These are phyloP conservation scores for Eupithecia insigniata DNA, from an alignment of 2,888 invertebrate species.

Conservation along the genomic window DNA sequence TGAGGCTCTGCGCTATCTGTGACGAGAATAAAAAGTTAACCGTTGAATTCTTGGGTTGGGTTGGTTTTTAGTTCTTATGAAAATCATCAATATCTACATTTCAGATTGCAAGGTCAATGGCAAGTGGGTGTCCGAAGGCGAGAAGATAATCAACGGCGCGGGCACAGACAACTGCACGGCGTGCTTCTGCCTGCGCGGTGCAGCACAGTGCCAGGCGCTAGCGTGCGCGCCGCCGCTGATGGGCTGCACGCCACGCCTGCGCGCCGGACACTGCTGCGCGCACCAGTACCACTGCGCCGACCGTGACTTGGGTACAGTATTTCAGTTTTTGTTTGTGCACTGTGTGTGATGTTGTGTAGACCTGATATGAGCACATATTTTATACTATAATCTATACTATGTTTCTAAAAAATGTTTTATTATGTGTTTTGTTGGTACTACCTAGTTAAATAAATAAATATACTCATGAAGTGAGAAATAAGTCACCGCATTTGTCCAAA, in stretches of 20 bases:
- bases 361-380: no score
- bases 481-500: background rate
- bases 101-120: constrained; percentile 87
- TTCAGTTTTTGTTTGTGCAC: no score
- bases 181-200: constrained; percentile 91
- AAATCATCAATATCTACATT: constrained; percentile 41
- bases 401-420: no score
- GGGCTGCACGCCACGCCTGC: constrained; percentile 90
- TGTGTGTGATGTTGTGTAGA: no score
- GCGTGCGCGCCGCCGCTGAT: constrained; percentile 90
- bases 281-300: constrained; percentile 89
- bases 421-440: no score
- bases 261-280: constrained; percentile 92
- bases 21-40: no score
- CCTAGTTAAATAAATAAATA: no score
- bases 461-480: background rate
- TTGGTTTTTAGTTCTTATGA: background rate
- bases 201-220: constrained; percentile 89
- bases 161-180: constrained; percentile 86
- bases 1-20: no score
- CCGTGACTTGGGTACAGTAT: background rate
- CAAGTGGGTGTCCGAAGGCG: constrained; percentile 87
- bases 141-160: constrained; percentile 83
- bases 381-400: no score
- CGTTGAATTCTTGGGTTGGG: no score